phyloP scores from a whole-genome alignment of 2,888 invertebrate genomes.

The Dexiosoma caninum region DNA sequence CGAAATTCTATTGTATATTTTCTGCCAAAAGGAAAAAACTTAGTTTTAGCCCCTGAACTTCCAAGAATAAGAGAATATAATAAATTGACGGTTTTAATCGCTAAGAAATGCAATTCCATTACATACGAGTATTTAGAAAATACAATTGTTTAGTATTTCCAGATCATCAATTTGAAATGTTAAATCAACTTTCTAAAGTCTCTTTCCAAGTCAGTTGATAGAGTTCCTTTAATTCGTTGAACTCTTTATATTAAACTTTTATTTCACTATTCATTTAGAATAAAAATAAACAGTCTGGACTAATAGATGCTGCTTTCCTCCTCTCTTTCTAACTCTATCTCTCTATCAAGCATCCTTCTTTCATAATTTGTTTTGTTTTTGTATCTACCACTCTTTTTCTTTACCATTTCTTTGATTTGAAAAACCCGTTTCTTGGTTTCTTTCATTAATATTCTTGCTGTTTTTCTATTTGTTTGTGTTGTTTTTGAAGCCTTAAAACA shows the following conservation, averaged over 20 bases:
- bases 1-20: too few species aligned
- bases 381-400: neutral
- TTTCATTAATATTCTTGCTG: slow-evolving; percentile 33
- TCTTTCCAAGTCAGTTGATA: neutral
- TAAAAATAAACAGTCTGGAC: neutral
- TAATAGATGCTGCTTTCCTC: neutral
- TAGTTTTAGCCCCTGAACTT: too few species aligned
- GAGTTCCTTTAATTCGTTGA: neutral
- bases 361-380: slow-evolving; percentile 5
- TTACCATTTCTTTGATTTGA: neutral
- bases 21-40: too few species aligned
- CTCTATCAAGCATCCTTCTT: neutral
- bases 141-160: too few species aligned
- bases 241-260: neutral
- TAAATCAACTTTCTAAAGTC: too few species aligned
- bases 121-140: too few species aligned
- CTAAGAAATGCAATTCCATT: too few species aligned
- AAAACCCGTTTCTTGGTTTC: slow-evolving; percentile 44
- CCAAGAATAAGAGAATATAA: too few species aligned
- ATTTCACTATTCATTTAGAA: neutral
- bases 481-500: slow-evolving; percentile 20
- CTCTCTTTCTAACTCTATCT: neutral
- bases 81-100: too few species aligned
- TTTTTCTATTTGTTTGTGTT: neutral
- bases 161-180: too few species aligned